These are phyloP conservation scores for Latrodectus elegans DNA, from an alignment of 2,888 invertebrate species.

Conservation along the genomic window DNA sequence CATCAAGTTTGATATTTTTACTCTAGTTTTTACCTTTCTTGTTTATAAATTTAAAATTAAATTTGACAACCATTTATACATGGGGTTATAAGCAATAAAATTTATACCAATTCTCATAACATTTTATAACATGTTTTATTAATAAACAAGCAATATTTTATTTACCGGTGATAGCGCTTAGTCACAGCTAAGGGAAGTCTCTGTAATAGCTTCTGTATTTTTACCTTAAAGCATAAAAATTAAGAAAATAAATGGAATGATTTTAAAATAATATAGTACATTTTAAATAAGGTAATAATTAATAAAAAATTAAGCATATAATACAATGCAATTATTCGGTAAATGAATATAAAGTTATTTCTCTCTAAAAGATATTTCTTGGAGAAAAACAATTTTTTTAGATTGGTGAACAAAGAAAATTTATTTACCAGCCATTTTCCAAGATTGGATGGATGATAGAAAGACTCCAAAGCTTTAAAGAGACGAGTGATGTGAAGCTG, in stretches of 20 bases:
- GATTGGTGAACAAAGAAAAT: conserved; percentile 70
- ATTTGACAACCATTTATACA: too few species aligned
- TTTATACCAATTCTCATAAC: too few species aligned
- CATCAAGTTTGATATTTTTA: too few species aligned
- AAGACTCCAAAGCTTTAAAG: conserved; percentile 88
- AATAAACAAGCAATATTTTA: neutral
- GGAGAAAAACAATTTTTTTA: conserved; percentile 17
- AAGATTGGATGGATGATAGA: conserved; percentile 90
- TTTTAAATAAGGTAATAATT: neutral
- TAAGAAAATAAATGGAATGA: neutral
- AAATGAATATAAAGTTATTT: neutral
- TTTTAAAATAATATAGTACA: neutral
- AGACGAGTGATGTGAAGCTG: conserved; percentile 86
- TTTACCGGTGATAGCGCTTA: conserved; percentile 78
- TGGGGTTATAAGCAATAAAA: too few species aligned
- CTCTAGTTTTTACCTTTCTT: too few species aligned
- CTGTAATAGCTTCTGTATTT: conserved; percentile 77
- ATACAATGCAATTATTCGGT: neutral
- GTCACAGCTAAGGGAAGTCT: conserved; percentile 83
- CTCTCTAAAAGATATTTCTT: neutral
- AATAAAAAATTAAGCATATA: neutral
- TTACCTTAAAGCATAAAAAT: conserved; percentile 71
- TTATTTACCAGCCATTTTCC: conserved; percentile 83
- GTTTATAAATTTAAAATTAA: too few species aligned
- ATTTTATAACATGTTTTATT: too few species aligned